Percentiles rank a stretch among this genome's conserved stretches.
Evolutionary conservation across 2,113 vertebrate species (phyloP).

Genomic region (Sturnus vulgaris): DNA sequence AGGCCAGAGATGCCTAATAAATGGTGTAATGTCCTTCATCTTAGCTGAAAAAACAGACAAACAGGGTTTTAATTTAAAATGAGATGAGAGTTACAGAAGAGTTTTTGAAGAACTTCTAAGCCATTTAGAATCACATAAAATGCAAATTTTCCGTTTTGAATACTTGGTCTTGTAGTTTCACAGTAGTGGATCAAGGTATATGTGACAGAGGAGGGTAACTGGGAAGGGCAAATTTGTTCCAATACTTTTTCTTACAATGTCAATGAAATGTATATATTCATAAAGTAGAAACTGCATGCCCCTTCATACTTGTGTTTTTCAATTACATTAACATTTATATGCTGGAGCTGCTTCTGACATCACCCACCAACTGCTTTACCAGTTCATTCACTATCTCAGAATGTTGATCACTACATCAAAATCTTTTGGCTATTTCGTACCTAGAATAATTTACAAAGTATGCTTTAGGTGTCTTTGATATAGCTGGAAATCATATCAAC

Average conservation of each 20-base stretch:
- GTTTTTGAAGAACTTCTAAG: not conserved
- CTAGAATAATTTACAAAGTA: not conserved
- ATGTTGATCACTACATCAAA: not conserved
- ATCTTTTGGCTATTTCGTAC: not conserved
- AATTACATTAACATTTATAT: not conserved
- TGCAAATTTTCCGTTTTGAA: not conserved
- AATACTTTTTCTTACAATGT: not conserved
- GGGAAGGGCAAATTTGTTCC: not conserved
- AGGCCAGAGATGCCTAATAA: not conserved
- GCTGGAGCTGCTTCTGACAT: not conserved
- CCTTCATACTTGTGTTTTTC: not conserved
- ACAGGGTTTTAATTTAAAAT: not conserved
- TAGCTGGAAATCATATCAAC: not conserved
- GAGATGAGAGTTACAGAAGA: not conserved
- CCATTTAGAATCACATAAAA: not conserved
- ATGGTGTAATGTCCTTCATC: not conserved
- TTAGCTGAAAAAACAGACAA: not conserved
- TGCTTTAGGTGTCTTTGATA: not conserved
- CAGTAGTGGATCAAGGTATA: not conserved
- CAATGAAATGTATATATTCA: not conserved
- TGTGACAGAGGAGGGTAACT: not conserved
- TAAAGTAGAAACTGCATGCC: not conserved
- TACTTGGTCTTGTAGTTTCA: not conserved
- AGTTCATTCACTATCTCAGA: not conserved
- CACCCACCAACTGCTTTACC: not conserved